Conservation (phyloP, 2,113 vertebrate genomes). For the Bos indicus region DNA sequence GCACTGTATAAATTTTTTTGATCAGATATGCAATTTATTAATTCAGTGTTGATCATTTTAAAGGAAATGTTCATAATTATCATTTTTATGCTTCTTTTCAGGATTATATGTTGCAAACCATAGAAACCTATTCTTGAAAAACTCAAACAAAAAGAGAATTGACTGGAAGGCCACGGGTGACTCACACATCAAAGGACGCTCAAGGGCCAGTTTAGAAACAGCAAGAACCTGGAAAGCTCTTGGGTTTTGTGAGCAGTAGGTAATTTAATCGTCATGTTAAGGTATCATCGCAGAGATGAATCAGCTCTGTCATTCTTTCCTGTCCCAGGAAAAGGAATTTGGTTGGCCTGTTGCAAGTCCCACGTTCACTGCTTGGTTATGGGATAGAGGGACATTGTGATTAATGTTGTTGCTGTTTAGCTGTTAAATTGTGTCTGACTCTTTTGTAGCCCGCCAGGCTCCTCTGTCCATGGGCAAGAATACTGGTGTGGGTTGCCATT, state of each 20-base stretch:
- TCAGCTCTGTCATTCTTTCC: neutral
- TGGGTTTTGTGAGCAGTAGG: neutral
- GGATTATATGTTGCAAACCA: neutral
- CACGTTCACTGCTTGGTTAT: neutral
- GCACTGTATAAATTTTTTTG: neutral
- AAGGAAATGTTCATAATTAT: slow-evolving; percentile 11
- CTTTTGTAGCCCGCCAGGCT: neutral
- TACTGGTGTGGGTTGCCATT: neutral
- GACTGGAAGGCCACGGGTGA: neutral
- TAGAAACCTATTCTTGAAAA: slow-evolving; percentile 1
- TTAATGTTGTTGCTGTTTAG: neutral
- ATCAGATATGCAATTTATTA: neutral
- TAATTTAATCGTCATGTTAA: neutral
- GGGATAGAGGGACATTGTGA: neutral
- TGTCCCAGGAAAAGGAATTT: neutral
- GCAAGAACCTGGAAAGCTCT: neutral
- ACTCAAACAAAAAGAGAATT: neutral
- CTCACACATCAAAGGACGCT: neutral
- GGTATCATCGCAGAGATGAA: neutral
- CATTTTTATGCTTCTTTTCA: neutral
- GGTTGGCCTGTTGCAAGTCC: neutral
- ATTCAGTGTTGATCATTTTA: neutral
- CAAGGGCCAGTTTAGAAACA: neutral
- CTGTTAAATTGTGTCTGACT: neutral
- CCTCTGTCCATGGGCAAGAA: neutral